Base-by-base conservation (phyloP, 2,797 vertebrate species). In the Trematomus bernacchii region DNA sequence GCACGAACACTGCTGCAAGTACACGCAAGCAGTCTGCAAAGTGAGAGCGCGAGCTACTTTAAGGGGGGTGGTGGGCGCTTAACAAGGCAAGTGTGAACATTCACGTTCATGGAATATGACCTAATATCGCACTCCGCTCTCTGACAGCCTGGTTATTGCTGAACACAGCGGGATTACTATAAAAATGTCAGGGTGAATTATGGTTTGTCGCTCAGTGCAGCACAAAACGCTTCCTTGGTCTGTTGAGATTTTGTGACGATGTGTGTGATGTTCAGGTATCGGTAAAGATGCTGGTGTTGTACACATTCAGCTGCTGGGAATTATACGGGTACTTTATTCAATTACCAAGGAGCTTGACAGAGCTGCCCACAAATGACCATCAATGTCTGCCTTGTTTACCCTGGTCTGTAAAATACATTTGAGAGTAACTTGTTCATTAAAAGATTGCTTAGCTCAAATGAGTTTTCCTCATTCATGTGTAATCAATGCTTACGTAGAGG, bases 81-180 rank as follows among this genome's bases (percentile, higher is more conserved):
- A 89, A 88, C 79, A 85, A 91, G 88, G 82, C 81, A 82, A 86
- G 91, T 88, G 86, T 88, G 86, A 92, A 91, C 86, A 90, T 82
- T 87, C 75, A 71, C 52, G 9, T 68, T 86, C 88, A 81, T 86
- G 77, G 80, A 87, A 87, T 88, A 89, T 86, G 79, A 89, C 77
- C 83, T 88, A 79, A 89, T 85, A 85, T 86, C 7, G 2, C 66
- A 43, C 75, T 71, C 21, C 10, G 33, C 69, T 64, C 59, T 30
- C 57, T 69, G 85, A 84, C 88, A 85, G 33, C 33, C 33, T 37
- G 80, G 69, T 83, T 89, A 80, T 84, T 82, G 84, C 76, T 46
- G 61, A 73, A 59, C 18, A 10, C 62, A 42, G 77, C 2, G 1
- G 71, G 71, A 77, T 79, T 89, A 83, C 84, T 83, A 64, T 67